Evolutionary conservation across 2,797 vertebrate genomes (phyloP).

Genomic region (Notolepis coatsorum): DNA sequence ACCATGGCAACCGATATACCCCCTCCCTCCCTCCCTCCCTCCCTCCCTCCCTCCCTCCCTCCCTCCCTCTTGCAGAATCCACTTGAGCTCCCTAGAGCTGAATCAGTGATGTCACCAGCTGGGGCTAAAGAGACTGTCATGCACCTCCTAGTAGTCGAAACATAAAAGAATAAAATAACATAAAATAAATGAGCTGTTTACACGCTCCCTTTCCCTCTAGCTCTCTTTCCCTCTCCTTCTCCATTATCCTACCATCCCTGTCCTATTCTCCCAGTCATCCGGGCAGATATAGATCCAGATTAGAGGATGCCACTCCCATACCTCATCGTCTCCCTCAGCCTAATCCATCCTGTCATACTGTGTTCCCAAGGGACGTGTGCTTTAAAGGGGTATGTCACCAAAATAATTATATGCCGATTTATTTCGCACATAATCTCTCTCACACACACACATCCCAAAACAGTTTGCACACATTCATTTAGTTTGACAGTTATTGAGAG

Average conservation of each 20-base stretch:
- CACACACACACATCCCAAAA: too few relatives aligned
- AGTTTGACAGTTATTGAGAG: too few relatives aligned
- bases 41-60: slow-evolving; percentile 17
- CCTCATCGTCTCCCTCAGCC: slow-evolving; percentile 59
- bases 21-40: slow-evolving; percentile 78
- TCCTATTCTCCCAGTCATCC: slow-evolving; percentile 28
- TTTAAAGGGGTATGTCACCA: too few relatives aligned
- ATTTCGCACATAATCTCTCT: too few relatives aligned
- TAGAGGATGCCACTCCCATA: slow-evolving; percentile 61
- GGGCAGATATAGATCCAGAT: slow-evolving; percentile 55
- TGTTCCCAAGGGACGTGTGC: slow-evolving; percentile 50
- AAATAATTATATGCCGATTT: too few relatives aligned
- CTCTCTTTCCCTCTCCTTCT: slow-evolving; percentile 11
- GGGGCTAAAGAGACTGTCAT: slow-evolving; percentile 78
- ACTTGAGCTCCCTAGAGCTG: slow-evolving; percentile 77
- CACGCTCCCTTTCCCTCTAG: neutral
- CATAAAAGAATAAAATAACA: too few relatives aligned
- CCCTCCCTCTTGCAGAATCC: slow-evolving; percentile 60
- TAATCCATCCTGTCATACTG: slow-evolving; percentile 70
- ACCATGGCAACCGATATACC: slow-evolving; percentile 97
- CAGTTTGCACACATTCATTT: too few relatives aligned
- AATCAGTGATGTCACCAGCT: slow-evolving; percentile 91
- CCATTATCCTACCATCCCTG: neutral
- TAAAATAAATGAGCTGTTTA: slow-evolving; percentile 43
- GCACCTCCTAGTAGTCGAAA: slow-evolving; percentile 60